Conservation (phyloP, 2,888 invertebrate genomes). For the Polydrusus tereticollis region DNA sequence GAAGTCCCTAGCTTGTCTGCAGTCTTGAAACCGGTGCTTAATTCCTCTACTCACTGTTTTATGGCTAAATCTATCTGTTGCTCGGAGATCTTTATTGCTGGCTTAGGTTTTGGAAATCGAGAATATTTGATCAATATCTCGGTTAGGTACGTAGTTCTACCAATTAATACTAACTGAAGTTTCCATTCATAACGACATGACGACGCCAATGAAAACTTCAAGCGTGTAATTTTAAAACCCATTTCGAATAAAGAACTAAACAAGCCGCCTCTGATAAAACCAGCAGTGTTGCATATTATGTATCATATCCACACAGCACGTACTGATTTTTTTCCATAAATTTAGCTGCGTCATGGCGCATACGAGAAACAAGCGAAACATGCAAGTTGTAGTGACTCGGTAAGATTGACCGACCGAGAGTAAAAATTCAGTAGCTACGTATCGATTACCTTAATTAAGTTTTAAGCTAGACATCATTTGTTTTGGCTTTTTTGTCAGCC, state of each 20-base stretch:
- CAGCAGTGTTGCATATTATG: slow-evolving; percentile 18
- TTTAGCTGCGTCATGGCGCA: slow-evolving; percentile 24
- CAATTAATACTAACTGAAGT: too few relatives aligned
- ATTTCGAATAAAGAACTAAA: neutral
- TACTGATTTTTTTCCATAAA: slow-evolving; percentile 21
- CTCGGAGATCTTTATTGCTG: too few relatives aligned
- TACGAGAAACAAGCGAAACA: slow-evolving; percentile 19
- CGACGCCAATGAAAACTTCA: too few relatives aligned
- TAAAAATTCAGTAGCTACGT: slow-evolving; percentile 40
- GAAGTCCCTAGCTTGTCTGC: too few relatives aligned
- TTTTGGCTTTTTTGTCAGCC: slow-evolving; percentile 1
- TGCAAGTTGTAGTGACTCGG: slow-evolving; percentile 31
- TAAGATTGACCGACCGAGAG: slow-evolving; percentile 4
- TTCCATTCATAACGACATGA: too few relatives aligned
- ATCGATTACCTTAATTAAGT: slow-evolving; percentile 44
- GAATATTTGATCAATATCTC: too few relatives aligned
- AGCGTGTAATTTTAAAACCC: neutral
- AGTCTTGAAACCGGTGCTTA: too few relatives aligned
- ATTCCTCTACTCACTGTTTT: too few relatives aligned
- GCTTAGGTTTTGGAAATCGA: too few relatives aligned
- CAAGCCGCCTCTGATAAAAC: slow-evolving; percentile 25
- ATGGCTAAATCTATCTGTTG: too few relatives aligned
- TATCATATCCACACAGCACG: slow-evolving; percentile 19
- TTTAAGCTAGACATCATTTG: slow-evolving; percentile 23
- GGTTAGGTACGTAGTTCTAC: too few relatives aligned